Conservation (phyloP, 2,797 vertebrate species). For the Sciaenops ocellatus region DNA sequence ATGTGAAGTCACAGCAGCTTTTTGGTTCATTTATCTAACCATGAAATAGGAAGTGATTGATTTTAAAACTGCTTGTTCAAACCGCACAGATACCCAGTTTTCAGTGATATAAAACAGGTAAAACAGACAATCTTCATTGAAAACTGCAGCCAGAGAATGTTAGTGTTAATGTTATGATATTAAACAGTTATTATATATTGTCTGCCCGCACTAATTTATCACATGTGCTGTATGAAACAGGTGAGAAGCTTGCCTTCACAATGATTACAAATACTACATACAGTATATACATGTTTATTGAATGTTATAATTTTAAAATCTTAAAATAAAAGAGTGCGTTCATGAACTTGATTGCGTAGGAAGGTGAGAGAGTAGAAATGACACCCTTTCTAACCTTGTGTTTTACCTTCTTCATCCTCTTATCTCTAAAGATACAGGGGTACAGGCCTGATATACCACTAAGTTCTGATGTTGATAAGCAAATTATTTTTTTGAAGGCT, state of each 20-base stretch:
- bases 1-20: background rate
- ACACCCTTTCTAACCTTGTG: background rate
- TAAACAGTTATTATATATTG: too few relatives aligned
- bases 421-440: background rate
- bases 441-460: background rate
- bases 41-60: background rate
- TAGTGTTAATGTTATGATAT: too few relatives aligned
- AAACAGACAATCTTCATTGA: background rate
- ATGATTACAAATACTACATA: background rate
- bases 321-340: background rate
- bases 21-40: background rate
- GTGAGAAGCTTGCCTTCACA: too few relatives aligned
- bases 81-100: background rate
- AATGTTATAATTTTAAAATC: too few relatives aligned
- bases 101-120: background rate
- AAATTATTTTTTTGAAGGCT: constrained; percentile 6
- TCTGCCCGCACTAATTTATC: too few relatives aligned
- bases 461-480: constrained; percentile 7
- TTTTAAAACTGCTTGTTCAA: background rate
- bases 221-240: too few relatives aligned
- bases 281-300: background rate
- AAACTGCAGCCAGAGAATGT: background rate
- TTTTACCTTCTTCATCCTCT: background rate
- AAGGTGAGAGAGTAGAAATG: constrained; percentile 64
- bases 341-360: background rate